A percentile compares a stretch with the other conserved stretches of the same genome.
Evolutionary conservation across 37 sponge, comb jelly and placozoan genomes (phyloP).

Genomic region (Mnemiopsis leidyi): DNA sequence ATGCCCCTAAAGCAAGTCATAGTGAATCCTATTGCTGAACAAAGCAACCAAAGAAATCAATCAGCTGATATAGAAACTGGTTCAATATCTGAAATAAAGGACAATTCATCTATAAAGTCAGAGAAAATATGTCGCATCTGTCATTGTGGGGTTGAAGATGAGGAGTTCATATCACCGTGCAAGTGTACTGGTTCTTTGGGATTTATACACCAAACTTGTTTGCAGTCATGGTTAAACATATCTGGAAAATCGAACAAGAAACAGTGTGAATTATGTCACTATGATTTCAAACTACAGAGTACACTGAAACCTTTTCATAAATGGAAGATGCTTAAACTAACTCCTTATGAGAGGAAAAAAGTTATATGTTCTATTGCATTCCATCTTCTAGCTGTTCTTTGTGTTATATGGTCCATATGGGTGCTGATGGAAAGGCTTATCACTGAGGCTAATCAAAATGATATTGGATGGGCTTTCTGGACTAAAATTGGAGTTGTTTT

Average conservation of each 20-base stretch:
- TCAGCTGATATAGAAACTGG: constrained; percentile 35
- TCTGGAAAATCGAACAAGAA: constrained; percentile 58
- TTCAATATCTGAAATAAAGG: constrained; percentile 55
- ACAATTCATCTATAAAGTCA: constrained; percentile 55
- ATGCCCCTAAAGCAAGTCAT: constrained; percentile 58
- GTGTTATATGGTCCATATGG: constrained; percentile 58
- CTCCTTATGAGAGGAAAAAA: constrained; percentile 54
- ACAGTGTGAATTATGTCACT: constrained; percentile 63
- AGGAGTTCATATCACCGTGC: constrained; percentile 40
- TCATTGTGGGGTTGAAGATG: constrained; percentile 63
- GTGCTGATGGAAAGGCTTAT: constrained; percentile 46
- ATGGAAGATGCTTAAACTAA: constrained; percentile 60
- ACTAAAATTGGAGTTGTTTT: constrained; percentile 62
- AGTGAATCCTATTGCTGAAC: constrained; percentile 45
- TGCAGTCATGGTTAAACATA: constrained; percentile 61
- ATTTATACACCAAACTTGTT: constrained; percentile 38
- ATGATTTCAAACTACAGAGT: constrained; percentile 41
- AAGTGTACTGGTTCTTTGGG: constrained; percentile 59
- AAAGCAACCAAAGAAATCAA: not conserved
- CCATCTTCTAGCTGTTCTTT: constrained; percentile 46
- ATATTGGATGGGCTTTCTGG: constrained; percentile 61
- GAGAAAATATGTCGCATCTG: constrained; percentile 61
- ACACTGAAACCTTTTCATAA: constrained; percentile 46
- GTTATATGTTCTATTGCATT: constrained; percentile 60
- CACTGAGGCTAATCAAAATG: constrained; percentile 20